These are phyloP conservation scores for Itoplectis maculator DNA, from an alignment of 2,888 invertebrate species.

Conservation along the genomic window DNA sequence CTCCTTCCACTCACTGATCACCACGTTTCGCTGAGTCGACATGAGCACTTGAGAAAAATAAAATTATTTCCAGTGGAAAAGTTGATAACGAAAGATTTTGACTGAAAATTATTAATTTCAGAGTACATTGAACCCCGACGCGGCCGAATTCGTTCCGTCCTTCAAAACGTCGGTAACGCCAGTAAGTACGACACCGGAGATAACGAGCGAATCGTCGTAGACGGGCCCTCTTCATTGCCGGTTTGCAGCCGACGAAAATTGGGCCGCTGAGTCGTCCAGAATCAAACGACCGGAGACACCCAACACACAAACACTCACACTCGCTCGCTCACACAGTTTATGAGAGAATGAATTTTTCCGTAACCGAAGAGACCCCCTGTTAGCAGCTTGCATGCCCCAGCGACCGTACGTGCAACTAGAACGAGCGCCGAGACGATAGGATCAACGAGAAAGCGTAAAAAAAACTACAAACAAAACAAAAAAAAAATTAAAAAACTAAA, in stretches of 20 bases:
- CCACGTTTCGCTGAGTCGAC: too few relatives aligned
- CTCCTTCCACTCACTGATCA: not conserved
- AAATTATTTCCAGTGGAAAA: too few relatives aligned
- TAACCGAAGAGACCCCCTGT: constrained; percentile 71
- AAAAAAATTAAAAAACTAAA: constrained; percentile 57
- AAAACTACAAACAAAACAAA: constrained; percentile 51
- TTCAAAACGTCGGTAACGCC: constrained; percentile 75
- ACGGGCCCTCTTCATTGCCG: constrained; percentile 72
- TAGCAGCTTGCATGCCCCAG: constrained; percentile 74
- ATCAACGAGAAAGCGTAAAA: constrained; percentile 49
- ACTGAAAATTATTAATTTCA: too few relatives aligned
- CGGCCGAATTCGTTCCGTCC: constrained; percentile 93
- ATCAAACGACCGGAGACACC: constrained; percentile 73
- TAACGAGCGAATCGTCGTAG: constrained; percentile 82
- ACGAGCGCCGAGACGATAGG: constrained; percentile 67
- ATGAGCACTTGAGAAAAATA: too few relatives aligned
- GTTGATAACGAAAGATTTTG: too few relatives aligned
- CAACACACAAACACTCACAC: too few relatives aligned
- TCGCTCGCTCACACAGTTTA: constrained; percentile 26
- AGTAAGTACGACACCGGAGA: constrained; percentile 79
- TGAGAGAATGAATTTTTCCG: constrained; percentile 23
- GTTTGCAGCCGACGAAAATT: constrained; percentile 70
- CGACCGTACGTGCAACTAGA: constrained; percentile 54
- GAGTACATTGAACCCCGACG: constrained; percentile 93
- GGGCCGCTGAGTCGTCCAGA: constrained; percentile 75